These are phyloP conservation scores for Psittacula derbiana DNA, from an alignment of 2,797 vertebrate genomes.

Conservation along the genomic window DNA sequence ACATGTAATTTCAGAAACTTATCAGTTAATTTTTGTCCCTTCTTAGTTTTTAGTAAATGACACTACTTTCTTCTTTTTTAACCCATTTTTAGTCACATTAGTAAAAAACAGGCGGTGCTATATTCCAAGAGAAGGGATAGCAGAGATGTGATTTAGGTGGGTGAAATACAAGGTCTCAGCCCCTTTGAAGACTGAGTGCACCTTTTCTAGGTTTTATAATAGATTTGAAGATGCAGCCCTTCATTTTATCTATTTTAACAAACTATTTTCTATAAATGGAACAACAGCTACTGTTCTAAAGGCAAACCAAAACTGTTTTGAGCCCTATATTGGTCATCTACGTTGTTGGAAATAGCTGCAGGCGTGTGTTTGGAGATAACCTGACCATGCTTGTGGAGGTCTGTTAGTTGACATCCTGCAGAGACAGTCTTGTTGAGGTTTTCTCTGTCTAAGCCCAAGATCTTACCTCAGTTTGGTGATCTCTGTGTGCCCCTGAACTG, in stretches of 20 bases:
- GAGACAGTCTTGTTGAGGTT: not conserved
- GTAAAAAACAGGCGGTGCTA: not conserved
- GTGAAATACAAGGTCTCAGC: not conserved
- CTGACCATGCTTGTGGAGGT: not conserved
- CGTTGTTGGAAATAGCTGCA: rapidly evolving
- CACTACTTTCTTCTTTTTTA: not conserved
- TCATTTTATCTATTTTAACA: not conserved
- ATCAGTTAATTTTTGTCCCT: not conserved
- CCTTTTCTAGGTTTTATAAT: not conserved
- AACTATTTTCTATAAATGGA: not conserved
- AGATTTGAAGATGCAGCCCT: not conserved
- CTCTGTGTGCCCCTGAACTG: not conserved
- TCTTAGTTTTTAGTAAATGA: not conserved
- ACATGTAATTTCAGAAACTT: not conserved
- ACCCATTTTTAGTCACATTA: not conserved
- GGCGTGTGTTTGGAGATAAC: not conserved
- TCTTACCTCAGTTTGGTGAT: not conserved
- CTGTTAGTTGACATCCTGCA: not conserved
- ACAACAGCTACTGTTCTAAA: not conserved
- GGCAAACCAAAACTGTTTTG: not conserved
- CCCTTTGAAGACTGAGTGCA: rapidly evolving
- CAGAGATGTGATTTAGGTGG: not conserved
- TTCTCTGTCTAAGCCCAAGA: not conserved
- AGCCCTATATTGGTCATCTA: not conserved
- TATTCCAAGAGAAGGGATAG: not conserved